phyloP scores from a whole-genome alignment of 2,113 vertebrate species.

The Protomyctophum bolini region DNA sequence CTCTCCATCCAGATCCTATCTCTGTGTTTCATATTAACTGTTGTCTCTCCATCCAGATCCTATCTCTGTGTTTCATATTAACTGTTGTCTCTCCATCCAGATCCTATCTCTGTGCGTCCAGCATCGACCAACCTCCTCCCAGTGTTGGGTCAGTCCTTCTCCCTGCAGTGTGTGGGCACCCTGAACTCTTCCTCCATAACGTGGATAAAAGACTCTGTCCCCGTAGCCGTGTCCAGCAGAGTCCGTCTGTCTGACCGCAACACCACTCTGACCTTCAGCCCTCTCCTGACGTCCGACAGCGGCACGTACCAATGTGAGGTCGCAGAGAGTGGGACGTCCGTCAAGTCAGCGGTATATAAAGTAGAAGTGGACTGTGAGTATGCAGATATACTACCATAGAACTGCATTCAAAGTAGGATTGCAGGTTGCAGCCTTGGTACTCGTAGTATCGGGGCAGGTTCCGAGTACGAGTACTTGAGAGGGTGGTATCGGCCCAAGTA shows the following conservation, averaged over 20 bases:
- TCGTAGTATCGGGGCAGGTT: too few species aligned
- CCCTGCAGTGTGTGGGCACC: conserved; percentile 36
- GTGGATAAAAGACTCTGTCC: conserved; percentile 26
- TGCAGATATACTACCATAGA: background rate
- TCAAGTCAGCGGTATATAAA: conserved; percentile 11
- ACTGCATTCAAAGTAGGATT: too few species aligned
- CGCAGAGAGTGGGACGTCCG: background rate
- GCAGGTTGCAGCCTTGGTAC: too few species aligned
- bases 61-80: too few species aligned
- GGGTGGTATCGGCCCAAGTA: too few species aligned
- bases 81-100: too few species aligned
- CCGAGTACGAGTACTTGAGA: too few species aligned
- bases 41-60: too few species aligned
- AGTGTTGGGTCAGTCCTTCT: conserved; percentile 10
- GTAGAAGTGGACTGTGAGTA: conserved; percentile 38
- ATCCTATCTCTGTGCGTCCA: background rate
- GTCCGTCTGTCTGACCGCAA: conserved; percentile 12
- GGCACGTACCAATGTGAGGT: conserved; percentile 34
- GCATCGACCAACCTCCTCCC: background rate
- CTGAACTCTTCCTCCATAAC: conserved; percentile 16
- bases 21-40: too few species aligned
- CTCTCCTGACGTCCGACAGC: conserved; percentile 12
- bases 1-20: too few species aligned
- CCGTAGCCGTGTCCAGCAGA: background rate
- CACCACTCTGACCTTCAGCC: conserved; percentile 24